Conservation (phyloP, 2,113 vertebrate genomes). For the Sebastes schlegelii region DNA sequence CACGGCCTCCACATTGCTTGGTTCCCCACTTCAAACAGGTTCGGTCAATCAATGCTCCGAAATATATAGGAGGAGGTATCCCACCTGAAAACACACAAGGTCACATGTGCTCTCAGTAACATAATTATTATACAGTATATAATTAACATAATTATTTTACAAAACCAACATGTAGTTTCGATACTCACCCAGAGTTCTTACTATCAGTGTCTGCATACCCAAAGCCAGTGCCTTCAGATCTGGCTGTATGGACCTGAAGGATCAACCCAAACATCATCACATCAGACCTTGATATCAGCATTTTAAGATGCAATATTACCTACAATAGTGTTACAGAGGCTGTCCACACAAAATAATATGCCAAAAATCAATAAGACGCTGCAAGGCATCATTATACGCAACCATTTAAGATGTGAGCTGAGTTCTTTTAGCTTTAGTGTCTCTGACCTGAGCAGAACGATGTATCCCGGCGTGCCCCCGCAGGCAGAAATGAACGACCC, state of each 20-base stretch:
- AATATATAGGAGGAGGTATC: constrained; percentile 94
- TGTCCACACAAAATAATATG: not conserved
- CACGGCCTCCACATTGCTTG: constrained; percentile 86
- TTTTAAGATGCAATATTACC: not conserved
- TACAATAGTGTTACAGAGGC: not conserved
- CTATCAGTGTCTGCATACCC: constrained; percentile 86
- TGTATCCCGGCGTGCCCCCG: constrained; percentile 81
- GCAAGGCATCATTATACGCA: not conserved
- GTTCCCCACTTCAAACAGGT: constrained; percentile 95
- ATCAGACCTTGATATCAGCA: not conserved
- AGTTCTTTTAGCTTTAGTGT: not conserved
- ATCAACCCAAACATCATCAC: not conserved
- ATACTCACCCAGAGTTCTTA: constrained; percentile 89
- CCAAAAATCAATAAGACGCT: not conserved
- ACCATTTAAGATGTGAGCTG: not conserved
- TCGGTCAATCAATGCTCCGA: constrained; percentile 92
- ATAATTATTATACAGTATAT: too few relatives aligned
- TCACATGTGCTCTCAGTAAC: not conserved
- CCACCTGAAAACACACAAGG: constrained; percentile 84
- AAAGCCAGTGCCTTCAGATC: constrained; percentile 92
- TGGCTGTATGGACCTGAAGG: constrained; percentile 87
- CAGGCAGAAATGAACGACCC: constrained; percentile 79
- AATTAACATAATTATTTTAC: not conserved
- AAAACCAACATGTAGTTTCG: not conserved
- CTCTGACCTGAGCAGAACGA: constrained; percentile 88